Evolutionary conservation across 2,888 invertebrate species (phyloP).

Genomic region (Folsomia manolachei): DNA sequence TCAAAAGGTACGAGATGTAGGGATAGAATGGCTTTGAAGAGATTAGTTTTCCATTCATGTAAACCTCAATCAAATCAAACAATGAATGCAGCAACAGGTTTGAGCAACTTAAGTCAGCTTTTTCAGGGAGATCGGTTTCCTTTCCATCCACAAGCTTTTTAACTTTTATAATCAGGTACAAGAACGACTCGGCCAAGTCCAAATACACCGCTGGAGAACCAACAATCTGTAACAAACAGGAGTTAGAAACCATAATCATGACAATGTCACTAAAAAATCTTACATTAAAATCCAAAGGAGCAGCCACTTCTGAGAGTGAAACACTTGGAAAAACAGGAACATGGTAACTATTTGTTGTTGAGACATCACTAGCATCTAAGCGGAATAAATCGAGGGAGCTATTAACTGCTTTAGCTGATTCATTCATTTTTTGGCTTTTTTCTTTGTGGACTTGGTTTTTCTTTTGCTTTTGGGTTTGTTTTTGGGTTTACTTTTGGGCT

Average conservation of each 20-base stretch:
- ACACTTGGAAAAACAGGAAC: background rate
- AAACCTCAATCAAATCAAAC: constrained; percentile 3
- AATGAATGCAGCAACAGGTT: background rate
- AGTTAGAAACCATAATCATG: no score
- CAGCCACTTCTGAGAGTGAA: background rate
- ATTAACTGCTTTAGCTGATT: background rate
- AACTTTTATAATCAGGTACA: background rate
- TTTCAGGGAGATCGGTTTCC: background rate
- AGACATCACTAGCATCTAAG: background rate
- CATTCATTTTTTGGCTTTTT: no score
- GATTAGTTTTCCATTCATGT: background rate
- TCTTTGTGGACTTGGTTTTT: background rate
- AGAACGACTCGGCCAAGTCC: background rate
- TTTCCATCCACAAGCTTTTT: background rate
- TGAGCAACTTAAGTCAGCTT: background rate
- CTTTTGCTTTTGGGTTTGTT: background rate
- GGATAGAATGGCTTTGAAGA: constrained; percentile 5
- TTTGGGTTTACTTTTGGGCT: background rate
- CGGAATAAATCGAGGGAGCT: background rate
- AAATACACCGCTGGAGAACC: background rate
- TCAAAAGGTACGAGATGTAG: background rate
- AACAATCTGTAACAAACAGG: background rate
- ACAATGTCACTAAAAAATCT: no score
- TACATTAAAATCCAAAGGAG: constrained; percentile 6
- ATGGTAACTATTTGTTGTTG: background rate